Percentiles rank a stretch among this genome's conserved stretches.
Conservation (phyloP, 1,140 invertebrate species). For the Yoshiicerus persimilis region DNA sequence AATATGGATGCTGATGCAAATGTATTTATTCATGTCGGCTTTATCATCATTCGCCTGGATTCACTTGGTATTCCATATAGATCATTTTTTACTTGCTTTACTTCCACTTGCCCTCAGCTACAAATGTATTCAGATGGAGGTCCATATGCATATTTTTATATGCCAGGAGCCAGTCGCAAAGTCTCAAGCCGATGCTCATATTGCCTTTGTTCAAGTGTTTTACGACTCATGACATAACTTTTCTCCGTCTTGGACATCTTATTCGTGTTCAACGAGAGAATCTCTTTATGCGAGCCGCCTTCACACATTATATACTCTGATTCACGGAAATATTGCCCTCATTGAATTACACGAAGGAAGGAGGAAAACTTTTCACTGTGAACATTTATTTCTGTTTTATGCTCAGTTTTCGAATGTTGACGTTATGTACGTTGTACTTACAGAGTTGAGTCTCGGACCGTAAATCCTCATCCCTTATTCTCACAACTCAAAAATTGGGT, state of each 20-base stretch:
- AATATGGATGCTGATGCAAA: background rate
- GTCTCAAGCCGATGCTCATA: conserved; percentile 9
- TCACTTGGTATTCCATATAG: conserved; percentile 11
- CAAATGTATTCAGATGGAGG: conserved; percentile 23
- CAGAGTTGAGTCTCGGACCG: background rate
- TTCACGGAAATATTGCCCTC: conserved; percentile 24
- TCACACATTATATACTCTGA: conserved; percentile 27
- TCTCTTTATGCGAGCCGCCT: conserved; percentile 18
- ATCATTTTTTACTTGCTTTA: conserved; percentile 24
- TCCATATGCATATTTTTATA: conserved; percentile 28
- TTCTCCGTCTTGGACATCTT: conserved; percentile 22
- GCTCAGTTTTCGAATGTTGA: conserved; percentile 19
- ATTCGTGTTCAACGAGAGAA: background rate
- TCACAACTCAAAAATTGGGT: conserved; percentile 13
- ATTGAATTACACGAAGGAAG: conserved; percentile 10
- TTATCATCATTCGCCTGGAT: conserved; percentile 26
- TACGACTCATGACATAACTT: conserved; percentile 30
- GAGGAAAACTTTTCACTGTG: background rate
- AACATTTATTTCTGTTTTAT: conserved; percentile 26
- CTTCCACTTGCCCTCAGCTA: conserved; percentile 16
- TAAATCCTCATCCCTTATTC: background rate
- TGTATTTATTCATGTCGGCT: conserved; percentile 17
- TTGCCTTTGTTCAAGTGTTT: conserved; percentile 33
- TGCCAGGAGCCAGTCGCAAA: conserved; percentile 24
- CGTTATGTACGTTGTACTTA: background rate